Evolutionary conservation across 2,113 vertebrate species (phyloP).

Genomic region (Alligator mississippiensis): DNA sequence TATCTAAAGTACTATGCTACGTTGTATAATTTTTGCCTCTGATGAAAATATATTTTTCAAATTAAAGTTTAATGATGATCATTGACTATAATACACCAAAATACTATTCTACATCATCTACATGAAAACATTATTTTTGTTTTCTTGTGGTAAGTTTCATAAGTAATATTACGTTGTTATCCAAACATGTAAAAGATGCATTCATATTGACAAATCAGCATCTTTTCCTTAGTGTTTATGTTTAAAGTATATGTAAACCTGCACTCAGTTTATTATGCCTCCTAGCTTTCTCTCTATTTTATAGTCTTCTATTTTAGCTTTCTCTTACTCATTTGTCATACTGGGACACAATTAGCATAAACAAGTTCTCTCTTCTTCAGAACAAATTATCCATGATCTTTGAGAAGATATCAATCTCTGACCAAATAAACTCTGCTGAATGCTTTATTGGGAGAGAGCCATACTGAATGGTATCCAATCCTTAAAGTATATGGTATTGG

Average conservation of each 20-base stretch:
- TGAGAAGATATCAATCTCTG: conserved; percentile 2
- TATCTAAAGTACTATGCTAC: neutral
- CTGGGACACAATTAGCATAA: conserved; percentile 29
- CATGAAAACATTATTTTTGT: neutral
- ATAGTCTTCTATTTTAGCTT: neutral
- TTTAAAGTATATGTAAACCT: neutral
- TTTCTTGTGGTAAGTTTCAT: neutral
- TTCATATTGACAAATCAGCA: neutral
- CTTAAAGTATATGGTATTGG: neutral
- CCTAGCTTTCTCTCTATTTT: neutral
- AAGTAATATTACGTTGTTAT: neutral
- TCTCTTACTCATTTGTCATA: neutral
- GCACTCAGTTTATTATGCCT: neutral
- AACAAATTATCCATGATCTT: neutral
- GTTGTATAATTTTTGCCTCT: neutral
- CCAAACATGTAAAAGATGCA: neutral
- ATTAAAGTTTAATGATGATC: neutral
- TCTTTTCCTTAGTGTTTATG: neutral
- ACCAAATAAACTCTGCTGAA: neutral
- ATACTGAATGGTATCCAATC: conserved; percentile 6
- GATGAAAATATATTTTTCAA: neutral
- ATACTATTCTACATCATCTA: neutral
- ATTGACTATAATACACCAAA: too few relatives aligned
- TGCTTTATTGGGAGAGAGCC: conserved; percentile 37
- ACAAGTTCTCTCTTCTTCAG: neutral